A percentile compares a stretch with the other conserved stretches of the same genome.
phyloP scores from a whole-genome alignment of 2,113 vertebrate species.

The Eira barbara region DNA sequence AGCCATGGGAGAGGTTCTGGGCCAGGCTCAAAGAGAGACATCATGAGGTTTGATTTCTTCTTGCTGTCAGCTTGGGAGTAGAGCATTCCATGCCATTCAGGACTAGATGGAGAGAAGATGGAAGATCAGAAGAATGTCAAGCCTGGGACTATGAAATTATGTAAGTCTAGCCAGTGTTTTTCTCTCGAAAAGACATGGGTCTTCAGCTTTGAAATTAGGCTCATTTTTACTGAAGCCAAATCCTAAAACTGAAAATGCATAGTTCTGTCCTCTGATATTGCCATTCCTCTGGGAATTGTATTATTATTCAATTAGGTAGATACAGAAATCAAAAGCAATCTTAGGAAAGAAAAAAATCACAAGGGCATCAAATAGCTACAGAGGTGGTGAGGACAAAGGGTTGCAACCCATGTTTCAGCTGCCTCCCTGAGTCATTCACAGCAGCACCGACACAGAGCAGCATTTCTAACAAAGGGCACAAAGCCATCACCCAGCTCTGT shows the following conservation, averaged over 20 bases:
- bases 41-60: constrained; percentile 99
- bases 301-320: not conserved
- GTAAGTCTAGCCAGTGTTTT: not conserved
- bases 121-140: constrained; percentile 47
- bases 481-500: not conserved
- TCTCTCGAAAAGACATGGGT: not conserved
- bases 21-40: constrained; percentile 97
- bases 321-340: not conserved
- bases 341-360: not conserved
- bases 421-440: not conserved
- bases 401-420: not conserved
- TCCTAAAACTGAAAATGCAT: constrained; percentile 23
- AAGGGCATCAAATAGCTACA: not conserved
- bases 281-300: not conserved
- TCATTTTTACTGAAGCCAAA: constrained; percentile 21
- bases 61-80: constrained; percentile 99
- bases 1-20: constrained; percentile 95
- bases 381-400: not conserved
- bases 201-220: constrained; percentile 12
- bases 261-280: not conserved
- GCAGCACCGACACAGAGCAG: not conserved
- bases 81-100: constrained; percentile 97
- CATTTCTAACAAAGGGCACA: not conserved
- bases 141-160: not conserved
- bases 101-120: constrained; percentile 78